Base-by-base conservation (phyloP, 2,113 vertebrate genomes). In the Albula goreensis region DNA sequence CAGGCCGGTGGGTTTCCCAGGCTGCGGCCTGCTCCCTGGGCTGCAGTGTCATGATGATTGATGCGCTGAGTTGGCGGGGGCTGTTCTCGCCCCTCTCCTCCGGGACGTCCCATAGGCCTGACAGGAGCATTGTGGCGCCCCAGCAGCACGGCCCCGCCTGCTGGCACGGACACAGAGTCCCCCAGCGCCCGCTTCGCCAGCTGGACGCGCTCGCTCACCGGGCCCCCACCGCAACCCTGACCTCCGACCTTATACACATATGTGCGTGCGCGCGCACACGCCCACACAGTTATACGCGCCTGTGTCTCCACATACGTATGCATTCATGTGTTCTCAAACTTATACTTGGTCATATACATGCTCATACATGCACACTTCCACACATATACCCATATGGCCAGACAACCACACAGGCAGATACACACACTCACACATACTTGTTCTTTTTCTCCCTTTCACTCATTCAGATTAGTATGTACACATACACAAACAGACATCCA, bases 1-100 rank as follows among this genome's bases (percentile, higher is more conserved):
- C 92, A 91, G 91, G 91, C 92, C 92, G 90, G 89, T 84, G 87
- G 90, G 87, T 92, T 94, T 95, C 92, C 92, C 93, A 94, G 93
- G 83, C n/a, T 50, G 83, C 3, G 25, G 50, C 66, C 50, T 74
- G 25, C 51, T 50, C 66, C 51, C 12, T 25, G 66, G 93, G 91
- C 92, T 93, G 91, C 89, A 84, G 91, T 95, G 94, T 94, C 94
- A 96, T 86, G 88, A 95, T 96, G 95, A 95, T 96, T 93, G 95
- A 96, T 96, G 94, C 91, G 92, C 84, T 83, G 93, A 92, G 92
- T 91, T 93, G 92, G 91, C 25, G 88, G 93, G 93, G 94, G 91
- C 89, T 91, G 89, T 89, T 93, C 89, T 93, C 91, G 82, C 91
- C 91, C 90, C 90, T 92, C 93, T 95, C 94, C 89, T 94, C 86